Base-by-base conservation (phyloP, 2,888 invertebrate genomes). In the Aelia acuminata region DNA sequence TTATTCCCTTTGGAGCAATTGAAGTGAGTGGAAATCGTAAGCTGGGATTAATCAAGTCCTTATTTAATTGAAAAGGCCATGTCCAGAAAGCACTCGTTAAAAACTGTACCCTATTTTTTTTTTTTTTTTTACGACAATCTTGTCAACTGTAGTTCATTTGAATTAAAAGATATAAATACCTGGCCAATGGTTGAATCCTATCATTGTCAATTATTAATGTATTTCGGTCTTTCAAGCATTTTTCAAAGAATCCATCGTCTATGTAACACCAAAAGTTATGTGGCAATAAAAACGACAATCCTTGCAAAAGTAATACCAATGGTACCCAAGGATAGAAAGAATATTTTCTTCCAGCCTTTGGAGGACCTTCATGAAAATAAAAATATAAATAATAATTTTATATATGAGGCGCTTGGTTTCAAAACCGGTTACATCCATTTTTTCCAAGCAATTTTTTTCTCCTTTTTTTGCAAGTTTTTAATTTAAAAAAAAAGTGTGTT, bases 301-400 rank as follows among this genome's bases (percentile, higher is more conserved):
- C 87, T 87, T 87, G 87, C 43, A 87, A 80, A 80, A 87, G 49
- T 31, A 84, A 48, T 26, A 87, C 48, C 7, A 87, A 22, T 8
- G 87, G 87, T 22, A 87, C 50, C 87, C 87, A 87, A 39, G 75
- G 87, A 53, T 87, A 87, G 49, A 75, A 87, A 26, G 80, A 84
- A 57, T 57, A 43, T 35, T 57, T 53, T 39, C 31, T 84, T 13
- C 47, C 20, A n/a, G 22, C 3, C 22, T 80, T 8, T 22, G 63
- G 31, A 18, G 63, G 63, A 18, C 63, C 63, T 70, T 70, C 18
- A 70, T 70, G 31, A 0, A 13, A n/a, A 35, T 13, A 5, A 1
- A 70, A 70, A 70, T 20, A 35, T 26, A 57, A 70, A 70, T 4
- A 63, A 18, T 31, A 57, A 57, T 26, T 4, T n/a, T n/a, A n/a